phyloP scores from a whole-genome alignment of 64 coral and sea anemone species.

The Dendronephthya gigantea region DNA sequence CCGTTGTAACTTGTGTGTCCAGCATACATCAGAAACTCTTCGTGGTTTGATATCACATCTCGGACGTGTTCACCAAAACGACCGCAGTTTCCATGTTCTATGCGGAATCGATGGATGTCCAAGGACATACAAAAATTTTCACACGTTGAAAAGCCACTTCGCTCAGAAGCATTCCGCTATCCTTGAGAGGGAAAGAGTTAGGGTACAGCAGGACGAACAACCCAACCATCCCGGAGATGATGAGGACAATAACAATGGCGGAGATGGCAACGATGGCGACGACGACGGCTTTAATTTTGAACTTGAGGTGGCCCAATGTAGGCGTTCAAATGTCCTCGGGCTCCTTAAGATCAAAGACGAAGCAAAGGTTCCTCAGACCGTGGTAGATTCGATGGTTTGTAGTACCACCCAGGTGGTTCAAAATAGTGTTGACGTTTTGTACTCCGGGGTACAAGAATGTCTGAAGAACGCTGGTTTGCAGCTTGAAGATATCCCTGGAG shows the following conservation, averaged over 20 bases:
- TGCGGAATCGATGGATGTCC: too few species aligned
- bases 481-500: neutral
- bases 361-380: neutral
- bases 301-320: neutral
- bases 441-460: neutral
- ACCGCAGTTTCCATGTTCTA: too few species aligned
- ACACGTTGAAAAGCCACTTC: too few species aligned
- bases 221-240: too few species aligned
- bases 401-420: neutral
- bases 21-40: too few species aligned
- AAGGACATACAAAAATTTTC: too few species aligned
- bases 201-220: too few species aligned
- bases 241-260: neutral
- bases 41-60: too few species aligned
- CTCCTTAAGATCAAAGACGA: neutral
- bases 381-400: neutral
- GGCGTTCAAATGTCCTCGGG: neutral
- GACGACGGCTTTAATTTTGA: neutral
- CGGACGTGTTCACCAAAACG: too few species aligned
- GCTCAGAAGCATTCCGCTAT: too few species aligned
- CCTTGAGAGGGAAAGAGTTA: too few species aligned
- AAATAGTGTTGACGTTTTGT: neutral
- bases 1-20: too few species aligned
- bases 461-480: neutral
- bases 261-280: neutral